Percentiles rank a stretch among this genome's conserved stretches.
Conservation (phyloP, 2,113 vertebrate species). For the Sarotherodon lohbergeri region DNA sequence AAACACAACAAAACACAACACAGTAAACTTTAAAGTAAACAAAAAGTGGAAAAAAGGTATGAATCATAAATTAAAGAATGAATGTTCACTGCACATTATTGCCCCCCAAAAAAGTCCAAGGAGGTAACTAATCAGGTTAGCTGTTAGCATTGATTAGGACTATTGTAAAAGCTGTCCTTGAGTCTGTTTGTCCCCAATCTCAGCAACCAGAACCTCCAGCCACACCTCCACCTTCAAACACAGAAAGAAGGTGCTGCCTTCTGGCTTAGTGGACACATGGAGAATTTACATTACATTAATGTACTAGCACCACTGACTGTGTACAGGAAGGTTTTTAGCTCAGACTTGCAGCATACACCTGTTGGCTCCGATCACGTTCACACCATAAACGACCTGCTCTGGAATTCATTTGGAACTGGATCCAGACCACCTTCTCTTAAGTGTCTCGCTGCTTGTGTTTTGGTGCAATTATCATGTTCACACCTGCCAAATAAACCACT, state of each 20-base stretch:
- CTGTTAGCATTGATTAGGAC: background rate
- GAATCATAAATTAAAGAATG: background rate
- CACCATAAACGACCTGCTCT: background rate
- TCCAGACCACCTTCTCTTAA: background rate
- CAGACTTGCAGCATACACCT: background rate
- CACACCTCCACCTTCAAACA: background rate
- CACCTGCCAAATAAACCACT: background rate
- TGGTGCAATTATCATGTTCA: background rate
- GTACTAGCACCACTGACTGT: background rate
- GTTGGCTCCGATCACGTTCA: background rate
- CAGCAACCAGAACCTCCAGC: background rate
- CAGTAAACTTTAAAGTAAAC: background rate
- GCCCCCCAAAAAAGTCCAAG: background rate
- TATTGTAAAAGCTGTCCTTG: background rate
- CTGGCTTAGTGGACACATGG: background rate
- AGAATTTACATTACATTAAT: background rate
- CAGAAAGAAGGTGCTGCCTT: background rate
- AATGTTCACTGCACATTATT: background rate
- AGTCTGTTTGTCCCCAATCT: rapidly evolving
- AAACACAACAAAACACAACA: background rate
- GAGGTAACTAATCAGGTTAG: background rate
- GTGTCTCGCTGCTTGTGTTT: background rate
- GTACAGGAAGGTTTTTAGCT: background rate
- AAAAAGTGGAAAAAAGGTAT: background rate
- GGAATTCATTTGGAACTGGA: background rate